Conservation (phyloP, 2,797 vertebrate genomes). For the Zalophus californianus region DNA sequence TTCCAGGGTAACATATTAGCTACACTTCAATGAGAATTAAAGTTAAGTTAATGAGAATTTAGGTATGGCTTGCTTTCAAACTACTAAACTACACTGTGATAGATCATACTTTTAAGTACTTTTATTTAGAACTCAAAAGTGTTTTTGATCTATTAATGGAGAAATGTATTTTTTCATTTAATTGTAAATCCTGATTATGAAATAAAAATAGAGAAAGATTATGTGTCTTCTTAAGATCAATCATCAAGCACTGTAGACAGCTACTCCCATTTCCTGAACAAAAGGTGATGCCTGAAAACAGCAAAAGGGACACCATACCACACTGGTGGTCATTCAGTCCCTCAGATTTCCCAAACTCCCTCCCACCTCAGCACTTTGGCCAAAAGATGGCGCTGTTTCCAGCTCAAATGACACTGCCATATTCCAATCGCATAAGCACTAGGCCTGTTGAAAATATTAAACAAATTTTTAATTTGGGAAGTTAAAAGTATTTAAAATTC, state of each 20-base stretch:
- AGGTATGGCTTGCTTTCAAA: slow-evolving; percentile 18
- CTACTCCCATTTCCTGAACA: neutral
- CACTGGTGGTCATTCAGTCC: neutral
- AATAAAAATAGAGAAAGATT: neutral
- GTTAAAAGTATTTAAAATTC: slow-evolving; percentile 31
- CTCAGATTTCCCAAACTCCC: neutral
- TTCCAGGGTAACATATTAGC: neutral
- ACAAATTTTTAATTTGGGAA: neutral
- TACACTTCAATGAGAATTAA: neutral
- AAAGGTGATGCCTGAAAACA: neutral
- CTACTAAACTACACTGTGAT: neutral
- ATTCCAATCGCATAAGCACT: neutral
- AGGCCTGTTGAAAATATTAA: neutral
- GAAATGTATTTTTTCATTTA: neutral
- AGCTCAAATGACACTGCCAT: neutral
- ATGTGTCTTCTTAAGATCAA: neutral
- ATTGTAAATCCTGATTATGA: neutral
- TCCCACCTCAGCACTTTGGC: neutral
- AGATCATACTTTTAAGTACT: neutral
- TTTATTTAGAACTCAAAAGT: slow-evolving; percentile 31
- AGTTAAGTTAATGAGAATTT: slow-evolving; percentile 5
- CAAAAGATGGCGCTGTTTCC: neutral
- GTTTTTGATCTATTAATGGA: slow-evolving; percentile 26
- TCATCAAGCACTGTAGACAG: neutral
- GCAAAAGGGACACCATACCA: neutral